These are phyloP conservation scores for Hydriomena furcata DNA, from an alignment of 2,888 invertebrate species.

Conservation along the genomic window DNA sequence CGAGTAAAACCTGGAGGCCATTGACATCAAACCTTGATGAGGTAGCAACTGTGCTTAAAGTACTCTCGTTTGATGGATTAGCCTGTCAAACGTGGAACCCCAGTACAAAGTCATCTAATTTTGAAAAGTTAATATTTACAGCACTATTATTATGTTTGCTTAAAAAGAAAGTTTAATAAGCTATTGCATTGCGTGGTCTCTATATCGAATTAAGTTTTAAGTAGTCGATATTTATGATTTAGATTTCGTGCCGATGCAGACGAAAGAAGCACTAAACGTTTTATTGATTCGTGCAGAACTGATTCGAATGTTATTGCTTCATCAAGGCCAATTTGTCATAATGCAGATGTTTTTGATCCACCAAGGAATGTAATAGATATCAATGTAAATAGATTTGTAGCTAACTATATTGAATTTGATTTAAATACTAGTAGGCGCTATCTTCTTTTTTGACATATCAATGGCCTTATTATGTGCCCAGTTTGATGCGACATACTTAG, in stretches of 20 bases:
- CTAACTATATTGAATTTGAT: not conserved
- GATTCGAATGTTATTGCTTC: constrained; percentile 30
- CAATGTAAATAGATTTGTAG: not conserved
- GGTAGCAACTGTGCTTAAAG: constrained; percentile 59
- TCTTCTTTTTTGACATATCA: too few species aligned
- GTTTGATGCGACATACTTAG: too few species aligned
- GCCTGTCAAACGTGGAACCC: constrained; percentile 49
- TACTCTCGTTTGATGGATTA: constrained; percentile 65
- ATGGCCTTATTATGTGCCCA: too few species aligned
- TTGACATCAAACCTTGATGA: constrained; percentile 68
- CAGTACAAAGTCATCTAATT: constrained; percentile 61
- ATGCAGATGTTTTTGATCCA: constrained; percentile 21
- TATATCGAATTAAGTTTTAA: constrained; percentile 16
- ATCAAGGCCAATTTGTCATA: constrained; percentile 31
- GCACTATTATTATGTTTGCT: constrained; percentile 61
- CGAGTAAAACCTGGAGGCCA: constrained; percentile 50
- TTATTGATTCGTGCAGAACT: constrained; percentile 37
- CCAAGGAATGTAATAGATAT: constrained; percentile 4
- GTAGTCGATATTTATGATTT: constrained; percentile 22
- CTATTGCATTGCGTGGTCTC: constrained; percentile 37
- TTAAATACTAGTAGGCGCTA: not conserved
- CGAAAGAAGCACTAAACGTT: constrained; percentile 21
- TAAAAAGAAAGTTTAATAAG: constrained; percentile 47
- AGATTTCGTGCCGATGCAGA: constrained; percentile 20
- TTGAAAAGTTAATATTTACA: constrained; percentile 63